A percentile compares a stretch with the other conserved stretches of the same genome.
Evolutionary conservation across 2,888 invertebrate species (phyloP).

Genomic region (Drosophila monieri): DNA sequence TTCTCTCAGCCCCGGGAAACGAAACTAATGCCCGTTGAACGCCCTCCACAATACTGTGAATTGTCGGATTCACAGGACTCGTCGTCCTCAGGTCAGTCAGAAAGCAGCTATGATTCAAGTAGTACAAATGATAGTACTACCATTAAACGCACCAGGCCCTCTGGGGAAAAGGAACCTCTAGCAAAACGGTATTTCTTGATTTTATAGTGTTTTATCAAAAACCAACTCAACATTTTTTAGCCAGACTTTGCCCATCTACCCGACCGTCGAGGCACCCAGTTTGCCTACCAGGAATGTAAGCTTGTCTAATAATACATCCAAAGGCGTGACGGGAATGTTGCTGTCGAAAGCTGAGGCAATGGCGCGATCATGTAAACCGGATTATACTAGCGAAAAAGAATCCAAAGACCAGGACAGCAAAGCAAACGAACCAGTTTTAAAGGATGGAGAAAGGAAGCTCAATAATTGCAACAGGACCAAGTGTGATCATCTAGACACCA

Average conservation of each 20-base stretch:
- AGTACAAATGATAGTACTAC: not conserved
- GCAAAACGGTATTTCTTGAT: constrained; percentile 23
- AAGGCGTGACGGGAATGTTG: not conserved
- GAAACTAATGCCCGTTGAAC: constrained; percentile 39
- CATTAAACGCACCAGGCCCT: not conserved
- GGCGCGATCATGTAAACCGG: not conserved
- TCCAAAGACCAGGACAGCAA: not conserved
- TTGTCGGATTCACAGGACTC: constrained; percentile 37
- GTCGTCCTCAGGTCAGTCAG: constrained; percentile 15
- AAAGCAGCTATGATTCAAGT: constrained; percentile 10
- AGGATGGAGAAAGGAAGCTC: not conserved
- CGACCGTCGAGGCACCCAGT: not conserved
- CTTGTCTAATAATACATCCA: not conserved
- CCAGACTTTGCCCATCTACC: not conserved
- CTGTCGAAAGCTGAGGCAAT: not conserved
- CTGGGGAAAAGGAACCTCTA: not conserved
- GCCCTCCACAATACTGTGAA: constrained; percentile 29
- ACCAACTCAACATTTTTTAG: not conserved
- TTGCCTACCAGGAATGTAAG: not conserved
- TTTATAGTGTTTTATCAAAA: not conserved
- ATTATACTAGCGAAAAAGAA: not conserved
- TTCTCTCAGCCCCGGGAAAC: constrained; percentile 19
- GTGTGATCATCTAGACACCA: not conserved
- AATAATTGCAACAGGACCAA: not conserved
- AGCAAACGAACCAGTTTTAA: no score